Evolutionary conservation across 2,113 vertebrate species (phyloP).

Genomic region (Ifrita kowaldi): DNA sequence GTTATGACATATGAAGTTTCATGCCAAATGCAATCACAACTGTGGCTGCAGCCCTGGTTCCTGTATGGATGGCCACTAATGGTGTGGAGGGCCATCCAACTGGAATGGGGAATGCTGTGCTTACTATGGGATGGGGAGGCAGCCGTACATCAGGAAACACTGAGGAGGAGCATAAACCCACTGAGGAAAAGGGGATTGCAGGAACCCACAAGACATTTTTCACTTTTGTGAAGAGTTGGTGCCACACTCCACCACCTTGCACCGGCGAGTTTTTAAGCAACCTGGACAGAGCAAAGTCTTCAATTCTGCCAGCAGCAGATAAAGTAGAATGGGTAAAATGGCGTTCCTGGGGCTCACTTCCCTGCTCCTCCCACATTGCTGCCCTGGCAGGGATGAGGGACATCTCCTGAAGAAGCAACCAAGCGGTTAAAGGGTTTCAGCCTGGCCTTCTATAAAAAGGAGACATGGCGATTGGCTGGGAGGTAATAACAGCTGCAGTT

Average conservation of each 20-base stretch:
- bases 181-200: background rate
- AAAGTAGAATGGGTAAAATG: background rate
- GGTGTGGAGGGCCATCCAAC: fast-evolving
- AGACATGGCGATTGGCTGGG: fast-evolving
- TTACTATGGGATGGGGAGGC: background rate
- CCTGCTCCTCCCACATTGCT: fast-evolving
- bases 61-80: background rate
- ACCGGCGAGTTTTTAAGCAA: background rate
- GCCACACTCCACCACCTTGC: background rate
- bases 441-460: background rate
- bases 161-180: background rate
- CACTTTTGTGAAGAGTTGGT: fast-evolving
- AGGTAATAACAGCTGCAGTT: background rate
- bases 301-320: background rate
- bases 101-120: fast-evolving
- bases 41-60: background rate
- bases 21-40: background rate
- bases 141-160: fast-evolving
- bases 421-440: background rate
- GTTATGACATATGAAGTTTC: background rate
- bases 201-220: background rate
- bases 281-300: background rate
- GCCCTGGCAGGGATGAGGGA: background rate
- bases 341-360: background rate
- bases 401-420: fast-evolving